These are phyloP conservation scores for Prunella strophiata DNA, from an alignment of 2,797 vertebrate species.

Conservation along the genomic window DNA sequence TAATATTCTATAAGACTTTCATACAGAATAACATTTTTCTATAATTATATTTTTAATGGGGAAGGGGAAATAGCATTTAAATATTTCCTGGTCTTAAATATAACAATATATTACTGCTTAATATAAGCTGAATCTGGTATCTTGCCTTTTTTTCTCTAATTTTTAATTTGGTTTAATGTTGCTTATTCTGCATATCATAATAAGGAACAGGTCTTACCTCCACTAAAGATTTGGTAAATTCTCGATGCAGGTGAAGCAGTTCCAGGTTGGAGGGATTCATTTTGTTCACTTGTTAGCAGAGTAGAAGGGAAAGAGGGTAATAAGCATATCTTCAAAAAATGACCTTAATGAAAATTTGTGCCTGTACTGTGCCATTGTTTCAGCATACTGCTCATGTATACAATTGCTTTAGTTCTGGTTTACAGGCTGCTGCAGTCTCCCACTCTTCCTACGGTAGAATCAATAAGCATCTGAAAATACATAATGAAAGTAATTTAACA, in stretches of 20 bases:
- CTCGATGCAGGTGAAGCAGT: constrained; percentile 77
- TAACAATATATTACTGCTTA: constrained; percentile 42
- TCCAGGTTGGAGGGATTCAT: constrained; percentile 80
- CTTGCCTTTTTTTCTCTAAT: not conserved
- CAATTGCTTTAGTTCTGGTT: constrained; percentile 75
- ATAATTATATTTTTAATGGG: constrained; percentile 7
- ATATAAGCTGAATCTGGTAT: constrained; percentile 47
- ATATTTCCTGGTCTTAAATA: constrained; percentile 38
- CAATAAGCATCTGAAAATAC: constrained; percentile 83
- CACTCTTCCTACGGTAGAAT: constrained; percentile 79
- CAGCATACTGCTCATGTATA: constrained; percentile 77
- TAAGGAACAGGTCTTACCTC: constrained; percentile 82
- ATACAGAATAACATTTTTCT: constrained; percentile 44
- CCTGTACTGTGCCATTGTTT: constrained; percentile 81
- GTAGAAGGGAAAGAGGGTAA: constrained; percentile 74
- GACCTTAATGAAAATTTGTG: constrained; percentile 79
- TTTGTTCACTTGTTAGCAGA: constrained; percentile 81
- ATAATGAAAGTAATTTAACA: constrained; percentile 84
- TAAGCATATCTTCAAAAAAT: constrained; percentile 75
- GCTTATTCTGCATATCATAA: constrained; percentile 66
- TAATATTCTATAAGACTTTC: constrained; percentile 51
- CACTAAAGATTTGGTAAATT: constrained; percentile 75
- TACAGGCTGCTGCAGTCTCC: constrained; percentile 80
- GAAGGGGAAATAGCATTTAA: constrained; percentile 49
- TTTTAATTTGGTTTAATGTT: constrained; percentile 58